These are phyloP conservation scores for Cinclus cinclus DNA, from an alignment of 2,113 vertebrate species.

Conservation along the genomic window DNA sequence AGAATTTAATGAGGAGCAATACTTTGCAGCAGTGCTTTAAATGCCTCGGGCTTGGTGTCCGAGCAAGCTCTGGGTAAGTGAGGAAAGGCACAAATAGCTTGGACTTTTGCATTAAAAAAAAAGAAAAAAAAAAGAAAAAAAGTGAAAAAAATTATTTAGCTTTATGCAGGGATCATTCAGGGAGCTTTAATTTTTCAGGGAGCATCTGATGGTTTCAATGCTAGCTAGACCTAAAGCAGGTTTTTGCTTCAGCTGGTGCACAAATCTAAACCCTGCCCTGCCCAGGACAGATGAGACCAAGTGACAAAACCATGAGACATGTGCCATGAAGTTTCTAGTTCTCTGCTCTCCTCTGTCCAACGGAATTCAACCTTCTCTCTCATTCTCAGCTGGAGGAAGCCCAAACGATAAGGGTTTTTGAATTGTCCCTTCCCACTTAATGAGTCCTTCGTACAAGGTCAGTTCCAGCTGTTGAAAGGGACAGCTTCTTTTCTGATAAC, in stretches of 20 bases:
- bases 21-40: background rate
- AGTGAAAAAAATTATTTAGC: background rate
- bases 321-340: background rate
- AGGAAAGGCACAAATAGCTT: background rate
- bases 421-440: background rate
- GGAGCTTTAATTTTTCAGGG: background rate
- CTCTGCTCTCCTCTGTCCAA: background rate
- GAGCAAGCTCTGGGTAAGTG: background rate
- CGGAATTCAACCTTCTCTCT: background rate
- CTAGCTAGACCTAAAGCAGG: background rate
- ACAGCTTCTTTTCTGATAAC: background rate
- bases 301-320: background rate
- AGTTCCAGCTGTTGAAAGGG: background rate
- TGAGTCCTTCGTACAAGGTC: background rate
- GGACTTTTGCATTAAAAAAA: background rate
- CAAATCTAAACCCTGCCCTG: background rate
- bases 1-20: slow-evolving; percentile 44
- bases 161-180: background rate
- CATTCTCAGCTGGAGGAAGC: background rate
- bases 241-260: background rate
- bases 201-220: background rate
- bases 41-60: background rate
- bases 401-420: background rate
- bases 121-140: too few species aligned
- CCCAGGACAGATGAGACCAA: background rate